Evolutionary conservation across 1,140 invertebrate genomes (phyloP), one percentile per base, ranked within the genome.

Genomic region (Lepidurus packardi): DNA sequence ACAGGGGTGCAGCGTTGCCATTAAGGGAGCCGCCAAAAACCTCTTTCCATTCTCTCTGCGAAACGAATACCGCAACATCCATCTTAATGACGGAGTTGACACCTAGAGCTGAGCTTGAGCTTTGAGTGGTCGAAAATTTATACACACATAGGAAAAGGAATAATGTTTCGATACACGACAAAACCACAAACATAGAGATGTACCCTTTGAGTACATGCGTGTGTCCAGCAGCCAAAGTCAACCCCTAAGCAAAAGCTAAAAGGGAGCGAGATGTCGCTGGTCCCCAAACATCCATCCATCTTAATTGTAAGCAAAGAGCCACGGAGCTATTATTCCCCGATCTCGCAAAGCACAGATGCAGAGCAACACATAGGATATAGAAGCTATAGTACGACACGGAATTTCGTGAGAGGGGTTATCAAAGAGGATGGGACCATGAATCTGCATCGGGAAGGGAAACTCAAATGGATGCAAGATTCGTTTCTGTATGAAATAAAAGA

Each of bases 231-330:
- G 34, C 34, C 34, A 65, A 13, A 65, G 21, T 65, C 53, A 13
- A 21, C 53, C 9, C 13, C 53, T 34, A 65, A 21, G 16, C 16
- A 65, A 65, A 16, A 21, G 21, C 9, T 13, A 65, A 65, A 65
- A 65, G 53, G 53, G 53, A 65, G 21, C 53, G 21, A 13, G 53
- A 65, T 13, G 16, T 21, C 16, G 21, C 16, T n/a, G 16, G 16
- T 65, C n/a, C 53, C 53, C 53, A 65, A 65, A 65, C 53, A 65
- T 16, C 53, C 13, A 65, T 65, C 53, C 9, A 65, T 65, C 53
- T 65, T 65, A 65, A 65, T 65, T 65, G 53, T 21, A 65, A 65
- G 53, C 9, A 21, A 65, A 21, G 53, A 65, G 53, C 53, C 21
- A 21, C n/a, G 53, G 10, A n/a, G 53, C 53, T 65, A 65, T 65